Evolutionary conservation across 2,113 vertebrate species (phyloP), one percentile per base, ranked within the genome.

Genomic region (Myrmophylax atrothorax): DNA sequence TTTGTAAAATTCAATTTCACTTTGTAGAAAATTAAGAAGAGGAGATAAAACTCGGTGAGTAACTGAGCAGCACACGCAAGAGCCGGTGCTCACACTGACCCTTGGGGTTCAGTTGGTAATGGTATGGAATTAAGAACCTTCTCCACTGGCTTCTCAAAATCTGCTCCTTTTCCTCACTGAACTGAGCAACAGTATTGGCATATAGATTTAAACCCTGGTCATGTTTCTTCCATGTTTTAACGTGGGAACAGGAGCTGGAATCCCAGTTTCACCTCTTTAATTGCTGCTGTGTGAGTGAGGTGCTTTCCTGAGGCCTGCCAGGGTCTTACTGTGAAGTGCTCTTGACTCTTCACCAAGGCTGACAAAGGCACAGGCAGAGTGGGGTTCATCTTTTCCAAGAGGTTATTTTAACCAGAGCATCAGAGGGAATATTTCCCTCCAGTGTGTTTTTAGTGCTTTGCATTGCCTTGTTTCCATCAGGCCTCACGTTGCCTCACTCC

Each of bases 381-480:
- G 67, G 17, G 18, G 18, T 47, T 88, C 49, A 18, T 76, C 49
- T 92, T 76, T 83, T 90, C 26, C 58, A 72, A 35, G 1, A 4
- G 49, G n/a, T 64, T 47, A 73, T 90, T 68, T 88, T 75, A 62
- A 60, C 86, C 75, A 80, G 1, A 6, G 24, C 46, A 31, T 73
- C 53, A 53, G 69, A 89, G 59, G 91, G 47, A 87, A 40, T 78
- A 67, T 75, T 85, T 90, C 72, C 72, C 44, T 89, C 62, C 49
- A 47, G 86, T 59, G 40, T 17, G 1, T 67, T 93, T 59, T 72
- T 14, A 79, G 26, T 68, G 83, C 86, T 92, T 88, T 76, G 29
- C 28, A 1, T 75, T 63, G 47, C 47, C 25, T 63, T 67, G 64
- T 50, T 93, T 82, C 59, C 69, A 35, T 76, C 50, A 67, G 63